Base-by-base conservation (phyloP, 2,888 invertebrate species). In the Deilephila porcellus region DNA sequence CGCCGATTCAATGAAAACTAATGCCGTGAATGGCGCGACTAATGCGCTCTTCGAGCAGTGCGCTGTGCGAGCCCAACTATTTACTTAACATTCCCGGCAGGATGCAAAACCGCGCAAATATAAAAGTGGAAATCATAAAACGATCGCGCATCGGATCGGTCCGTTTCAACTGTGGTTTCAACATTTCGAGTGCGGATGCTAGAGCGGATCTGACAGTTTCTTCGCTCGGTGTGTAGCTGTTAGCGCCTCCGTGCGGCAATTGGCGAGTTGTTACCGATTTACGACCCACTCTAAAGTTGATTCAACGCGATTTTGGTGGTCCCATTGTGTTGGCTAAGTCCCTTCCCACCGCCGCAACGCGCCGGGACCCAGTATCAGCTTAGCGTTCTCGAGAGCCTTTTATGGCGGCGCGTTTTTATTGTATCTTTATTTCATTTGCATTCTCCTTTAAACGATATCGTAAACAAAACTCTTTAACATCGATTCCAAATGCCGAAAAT, bases 241-340 rank as follows among this genome's bases (percentile, higher is more conserved):
- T 94, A 92, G 90, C 93, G 94, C 93, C 94, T 93, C 93, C 90
- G 93, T 91, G 91, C 87, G 89, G 90, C 92, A 91, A 94, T 93
- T 93, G 91, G 93, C 93, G 80, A 89, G 92, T 91, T 90, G 91
- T 93, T 91, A 92, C 92, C 91, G 91, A 91, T 94, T 94, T 89
- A 89, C 81, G 87, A 86, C 88, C 92, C 92, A 92, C 94, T 93
- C 93, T 90, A 87, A 92, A 92, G 84, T 91, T 91, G 90, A 92
- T 92, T 88, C 90, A 86, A 87, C 85, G 87, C 91, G 87, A 90
- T 91, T 92, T 87, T 89, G 94, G 94, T 94, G 94, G 94, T 94
- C 94, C 93, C 88, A 93, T 94, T 94, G 93, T 94, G 83, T 89
- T 87, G 80, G 74, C 83, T 89, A 89, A 90, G 89, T 82, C 89